phyloP scores from a whole-genome alignment of 92 coral and sea anemone species.

The Porites cylindrica region DNA sequence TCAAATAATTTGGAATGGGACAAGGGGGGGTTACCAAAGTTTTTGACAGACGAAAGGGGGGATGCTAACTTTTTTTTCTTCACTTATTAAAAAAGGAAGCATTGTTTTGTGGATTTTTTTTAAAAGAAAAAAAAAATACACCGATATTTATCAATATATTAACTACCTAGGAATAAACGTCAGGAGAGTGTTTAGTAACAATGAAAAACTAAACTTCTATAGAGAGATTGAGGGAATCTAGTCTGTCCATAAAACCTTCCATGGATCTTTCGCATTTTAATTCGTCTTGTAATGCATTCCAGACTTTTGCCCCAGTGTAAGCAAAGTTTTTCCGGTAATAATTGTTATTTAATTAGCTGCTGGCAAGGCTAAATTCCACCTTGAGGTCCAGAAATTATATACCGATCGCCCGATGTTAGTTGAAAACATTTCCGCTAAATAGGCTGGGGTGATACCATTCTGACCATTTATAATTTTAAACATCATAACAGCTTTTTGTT shows the following conservation, averaged over 20 bases:
- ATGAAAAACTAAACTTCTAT: neutral
- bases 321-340: neutral
- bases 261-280: neutral
- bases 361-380: neutral
- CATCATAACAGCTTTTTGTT: slow-evolving; percentile 13
- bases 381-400: slow-evolving; percentile 2
- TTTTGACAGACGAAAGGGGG: too few relatives aligned
- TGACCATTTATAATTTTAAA: slow-evolving; percentile 10
- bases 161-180: too few relatives aligned
- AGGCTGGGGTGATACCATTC: neutral
- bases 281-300: neutral
- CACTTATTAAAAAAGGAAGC: too few relatives aligned
- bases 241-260: neutral
- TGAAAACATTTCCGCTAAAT: neutral
- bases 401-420: neutral
- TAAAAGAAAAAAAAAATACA: too few relatives aligned
- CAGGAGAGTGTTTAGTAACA: too few relatives aligned
- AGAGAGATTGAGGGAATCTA: neutral
- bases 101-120: too few relatives aligned
- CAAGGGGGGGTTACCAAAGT: too few relatives aligned
- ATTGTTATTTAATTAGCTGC: neutral
- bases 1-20: too few relatives aligned
- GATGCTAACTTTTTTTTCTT: too few relatives aligned
- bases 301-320: neutral
- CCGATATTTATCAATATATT: too few relatives aligned